These are phyloP conservation scores for Sebastes kiyomatsui DNA, from an alignment of 2,797 vertebrate species.

Conservation along the genomic window DNA sequence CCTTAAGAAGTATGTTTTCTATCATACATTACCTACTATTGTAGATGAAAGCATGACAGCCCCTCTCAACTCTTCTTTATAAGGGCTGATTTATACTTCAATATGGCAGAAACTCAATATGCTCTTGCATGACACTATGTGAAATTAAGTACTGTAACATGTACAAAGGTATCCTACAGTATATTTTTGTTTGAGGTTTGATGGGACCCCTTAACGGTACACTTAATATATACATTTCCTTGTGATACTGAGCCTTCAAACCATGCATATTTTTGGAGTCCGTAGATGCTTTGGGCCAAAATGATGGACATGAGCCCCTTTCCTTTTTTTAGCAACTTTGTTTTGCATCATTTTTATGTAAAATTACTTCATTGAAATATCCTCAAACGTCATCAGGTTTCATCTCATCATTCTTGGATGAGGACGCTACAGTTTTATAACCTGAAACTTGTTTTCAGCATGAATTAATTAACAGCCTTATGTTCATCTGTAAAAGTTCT, in stretches of 20 bases:
- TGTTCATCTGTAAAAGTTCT: conserved; percentile 6
- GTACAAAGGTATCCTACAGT: conserved; percentile 36
- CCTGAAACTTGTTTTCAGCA: conserved; percentile 26
- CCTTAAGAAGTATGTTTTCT: conserved; percentile 76
- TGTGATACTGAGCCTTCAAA: conserved; percentile 48
- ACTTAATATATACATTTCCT: conserved; percentile 42
- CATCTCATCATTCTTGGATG: conserved; percentile 22
- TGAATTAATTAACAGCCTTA: conserved; percentile 5
- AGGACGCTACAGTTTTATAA: conserved; percentile 7
- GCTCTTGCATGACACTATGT: conserved; percentile 73
- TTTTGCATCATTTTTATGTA: conserved; percentile 1
- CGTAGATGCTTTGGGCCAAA: conserved; percentile 43
- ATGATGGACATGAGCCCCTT: background rate
- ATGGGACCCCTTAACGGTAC: conserved; percentile 38
- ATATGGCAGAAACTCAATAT: conserved; percentile 38
- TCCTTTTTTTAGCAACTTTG: background rate
- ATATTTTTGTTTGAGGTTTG: conserved; percentile 52
- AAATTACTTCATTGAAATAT: conserved; percentile 10
- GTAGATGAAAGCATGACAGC: conserved; percentile 60
- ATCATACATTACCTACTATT: conserved; percentile 39
- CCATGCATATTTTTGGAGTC: conserved; percentile 3
- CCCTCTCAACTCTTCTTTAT: conserved; percentile 33
- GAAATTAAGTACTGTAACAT: conserved; percentile 63
- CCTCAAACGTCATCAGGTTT: conserved; percentile 13
- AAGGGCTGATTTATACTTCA: conserved; percentile 62